Evolutionary conservation across 2,113 vertebrate species (phyloP), one percentile per base, ranked within the genome.

Genomic region (Zosterops japonicus): DNA sequence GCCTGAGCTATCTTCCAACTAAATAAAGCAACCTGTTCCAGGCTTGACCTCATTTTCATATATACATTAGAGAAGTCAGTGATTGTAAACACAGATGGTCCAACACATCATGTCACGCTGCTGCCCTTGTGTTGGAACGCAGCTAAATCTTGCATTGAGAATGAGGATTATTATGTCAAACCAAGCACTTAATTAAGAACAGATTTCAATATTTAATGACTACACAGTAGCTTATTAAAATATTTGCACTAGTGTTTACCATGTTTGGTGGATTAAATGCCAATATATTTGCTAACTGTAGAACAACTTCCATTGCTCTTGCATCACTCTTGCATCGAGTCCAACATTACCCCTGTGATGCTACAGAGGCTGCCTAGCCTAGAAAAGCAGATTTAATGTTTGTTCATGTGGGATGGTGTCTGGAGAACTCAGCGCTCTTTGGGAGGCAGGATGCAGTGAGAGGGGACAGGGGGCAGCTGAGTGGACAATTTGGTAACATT

Each of bases 171-270:
- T 90, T 78, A 86, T 94, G 88, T 93, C 89, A 96, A 95, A 94
- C 10, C 67, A 95, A 89, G 59, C 50, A 84, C 83, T 94, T 96
- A 96, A 96, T 96, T 95, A 96, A 90, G 83, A 97, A 90, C 69
- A 93, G 39, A 92, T 92, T 96, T 87, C 85, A 96, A 83, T 94
- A 93, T 96, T 96, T 96, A 96, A 96, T 91, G 75, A 82, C 87
- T 96, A 71, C 65, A 79, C 36, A 87, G 88, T 86, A 92, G 72
- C 46, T 92, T 92, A 92, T 94, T 96, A 92, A 94, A 95, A 90
- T 93, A 90, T 89, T 96, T 94, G 68, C 83, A 53, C 25, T 42
- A 61, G 56, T 93, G 69, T 96, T 95, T 96, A 96, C 1, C 8
- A 65, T 75, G 72, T 88, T 93, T 89, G 60, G 79, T 72, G 74